phyloP scores from a whole-genome alignment of 2,797 vertebrate genomes.

The Siniperca obscura region DNA sequence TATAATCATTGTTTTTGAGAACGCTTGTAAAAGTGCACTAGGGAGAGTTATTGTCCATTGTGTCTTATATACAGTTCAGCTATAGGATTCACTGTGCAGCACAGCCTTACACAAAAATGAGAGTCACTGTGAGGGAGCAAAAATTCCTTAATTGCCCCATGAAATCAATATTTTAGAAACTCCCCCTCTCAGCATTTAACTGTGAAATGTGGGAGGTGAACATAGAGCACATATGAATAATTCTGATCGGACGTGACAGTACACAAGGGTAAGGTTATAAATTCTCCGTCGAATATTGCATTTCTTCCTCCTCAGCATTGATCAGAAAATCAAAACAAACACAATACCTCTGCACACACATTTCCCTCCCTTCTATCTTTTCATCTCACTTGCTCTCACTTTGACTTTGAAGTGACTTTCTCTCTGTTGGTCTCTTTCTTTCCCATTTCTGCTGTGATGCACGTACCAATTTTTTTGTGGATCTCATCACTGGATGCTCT shows the following conservation, averaged over 20 bases:
- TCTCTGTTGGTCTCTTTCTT: constrained; percentile 60
- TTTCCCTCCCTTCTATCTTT: constrained; percentile 9
- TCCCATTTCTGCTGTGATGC: constrained; percentile 57
- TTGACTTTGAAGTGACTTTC: constrained; percentile 31
- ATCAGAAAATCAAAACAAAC: constrained; percentile 66
- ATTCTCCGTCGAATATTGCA: constrained; percentile 57
- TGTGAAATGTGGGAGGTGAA: not conserved
- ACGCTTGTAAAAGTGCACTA: not conserved
- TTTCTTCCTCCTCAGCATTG: constrained; percentile 72
- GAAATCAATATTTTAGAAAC: constrained; percentile 60
- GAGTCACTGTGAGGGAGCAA: not conserved
- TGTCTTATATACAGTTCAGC: not conserved
- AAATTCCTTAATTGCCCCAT: constrained; percentile 28
- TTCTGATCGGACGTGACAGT: constrained; percentile 40
- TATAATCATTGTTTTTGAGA: not conserved
- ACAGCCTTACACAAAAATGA: not conserved
- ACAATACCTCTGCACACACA: constrained; percentile 55
- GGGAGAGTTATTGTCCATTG: not conserved
- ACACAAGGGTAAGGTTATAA: constrained; percentile 32
- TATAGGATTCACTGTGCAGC: not conserved
- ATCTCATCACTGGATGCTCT: constrained; percentile 73
- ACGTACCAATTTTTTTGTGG: constrained; percentile 36
- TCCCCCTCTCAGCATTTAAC: constrained; percentile 35
- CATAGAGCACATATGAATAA: constrained; percentile 20
- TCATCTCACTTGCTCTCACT: constrained; percentile 40